Base-by-base conservation (phyloP, 1,140 invertebrate species). In the Saxidomus purpurata region DNA sequence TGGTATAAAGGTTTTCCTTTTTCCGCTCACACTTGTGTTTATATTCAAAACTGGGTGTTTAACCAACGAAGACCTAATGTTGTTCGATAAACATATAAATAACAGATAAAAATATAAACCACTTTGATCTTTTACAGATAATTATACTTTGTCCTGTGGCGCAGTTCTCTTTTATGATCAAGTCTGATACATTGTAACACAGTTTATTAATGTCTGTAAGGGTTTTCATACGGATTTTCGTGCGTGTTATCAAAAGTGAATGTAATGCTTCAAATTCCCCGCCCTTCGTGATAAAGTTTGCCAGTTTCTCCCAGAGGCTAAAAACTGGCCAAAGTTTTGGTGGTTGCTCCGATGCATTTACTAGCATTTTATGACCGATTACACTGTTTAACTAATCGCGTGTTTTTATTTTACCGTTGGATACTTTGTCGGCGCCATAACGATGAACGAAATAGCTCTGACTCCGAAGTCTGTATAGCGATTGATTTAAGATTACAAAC, bases 81-180 rank as follows among this genome's bases (percentile, higher is more conserved):
- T 80, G 31, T 71, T 28, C 25, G 43, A 61, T 81, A 80, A 81
- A 88, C 77, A 88, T 49, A 71, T 36, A 49, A 79, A 81, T 69
- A 69, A 63, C 17, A 63, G 76, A 69, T 52, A 80, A 80, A 88
- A 88, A 81, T 80, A 80, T 52, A 63, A 76, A 34, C 49, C 28
- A 15, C 85, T 87, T 87, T 87, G 85, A 87, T 87, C 49, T 87
- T 71, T 31, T 38, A 52, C 28, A 13, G 67, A 36, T 69, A 43
- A 55, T 86, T 86, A 61, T 43, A 74, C 59, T 74, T 74, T 83
- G 67, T 74, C 83, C 83, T 49, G 47, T 86, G 83, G 83, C 83
- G 36, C 11, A n/a, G 28, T 49, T 40, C 49, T 76, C 22, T 52
- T 52, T 74, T 76, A 47, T 71, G 80, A 63, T 38, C 61, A 43